Base-by-base conservation (phyloP, 2,888 invertebrate species). In the Camptogramma bilineatum region DNA sequence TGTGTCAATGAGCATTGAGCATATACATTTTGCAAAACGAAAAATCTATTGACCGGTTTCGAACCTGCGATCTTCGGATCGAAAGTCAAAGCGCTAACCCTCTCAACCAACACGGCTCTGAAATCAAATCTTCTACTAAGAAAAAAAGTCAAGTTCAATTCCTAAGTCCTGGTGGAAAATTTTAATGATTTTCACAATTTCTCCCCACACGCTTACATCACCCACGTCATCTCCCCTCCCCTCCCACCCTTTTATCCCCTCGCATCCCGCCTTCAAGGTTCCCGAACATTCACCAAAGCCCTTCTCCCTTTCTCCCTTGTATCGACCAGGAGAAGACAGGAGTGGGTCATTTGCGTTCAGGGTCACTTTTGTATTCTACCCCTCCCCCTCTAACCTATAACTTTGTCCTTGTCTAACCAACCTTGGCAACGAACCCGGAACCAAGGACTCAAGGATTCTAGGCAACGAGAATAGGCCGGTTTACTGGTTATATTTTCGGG, bases 291-390 rank as follows among this genome's bases (percentile, higher is more conserved):
- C 64, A 59, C 52, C 4, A 51, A 53, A 39, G 52, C 57, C 62
- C 59, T 50, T 10, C 42, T 53, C 64, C 62, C 53, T 52, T 44
- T 47, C 61, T 73, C 73, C 54, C 70, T 62, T 4, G 68, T 86
- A 87, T 85, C 81, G 85, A 88, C 86, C 84, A 39, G 34, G 34
- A 10, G 13, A 39, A 3, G 69, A 48, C 73, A 74, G 76, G 75
- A 79, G 75, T 78, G 76, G 80, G 84, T 78, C 78, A 81, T 73
- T 75, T 77, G 78, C 82, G 76, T 84, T 87, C 88, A 88, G 76
- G 88, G 87, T 85, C 86, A 85, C 72, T 17, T 67, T 77, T 88
- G 84, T 88, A 87, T 84, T 79, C 77, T 63, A 61, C 47, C 66
- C 55, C n/a, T 82, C 84, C 71, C 77, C 64, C 63, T 85, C 79